Percentiles rank a stretch among this genome's conserved stretches.
Conservation (phyloP, 2,888 invertebrate genomes). For the Catonia carolina region DNA sequence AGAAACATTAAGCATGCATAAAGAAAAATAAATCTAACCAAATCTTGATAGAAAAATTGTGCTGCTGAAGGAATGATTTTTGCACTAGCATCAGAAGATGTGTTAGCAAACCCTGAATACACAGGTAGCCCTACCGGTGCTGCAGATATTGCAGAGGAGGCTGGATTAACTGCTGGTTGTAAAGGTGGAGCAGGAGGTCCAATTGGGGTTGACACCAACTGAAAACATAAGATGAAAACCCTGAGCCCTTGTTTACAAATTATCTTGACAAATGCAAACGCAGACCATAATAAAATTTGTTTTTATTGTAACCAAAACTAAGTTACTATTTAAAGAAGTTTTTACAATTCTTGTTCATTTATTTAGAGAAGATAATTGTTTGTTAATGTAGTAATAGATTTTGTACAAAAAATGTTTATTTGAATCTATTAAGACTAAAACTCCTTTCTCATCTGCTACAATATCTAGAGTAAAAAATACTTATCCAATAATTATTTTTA, state of each 20-base stretch:
- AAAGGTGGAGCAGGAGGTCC: constrained; percentile 26
- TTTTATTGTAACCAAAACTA: constrained; percentile 4
- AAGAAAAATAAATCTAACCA: constrained; percentile 23
- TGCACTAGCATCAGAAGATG: constrained; percentile 18
- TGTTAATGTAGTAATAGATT: too few species aligned
- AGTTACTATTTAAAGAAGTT: background rate
- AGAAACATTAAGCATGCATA: too few species aligned
- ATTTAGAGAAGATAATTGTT: too few species aligned
- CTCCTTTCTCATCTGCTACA: too few species aligned
- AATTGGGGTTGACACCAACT: constrained; percentile 62
- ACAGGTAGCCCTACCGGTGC: constrained; percentile 24
- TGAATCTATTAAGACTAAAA: too few species aligned
- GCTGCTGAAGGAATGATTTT: constrained; percentile 26
- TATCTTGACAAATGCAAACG: background rate
- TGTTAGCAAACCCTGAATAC: constrained; percentile 32
- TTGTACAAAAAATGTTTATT: too few species aligned
- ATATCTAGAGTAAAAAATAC: too few species aligned
- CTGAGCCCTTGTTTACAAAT: too few species aligned
- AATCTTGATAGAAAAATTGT: constrained; percentile 33
- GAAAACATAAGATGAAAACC: constrained; percentile 36
- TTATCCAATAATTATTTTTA: too few species aligned
- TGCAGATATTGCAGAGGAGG: background rate
- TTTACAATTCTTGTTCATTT: background rate
- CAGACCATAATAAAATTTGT: background rate
- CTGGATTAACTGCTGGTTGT: background rate